Conservation (phyloP, 2,113 vertebrate species). For the Corydoras sp. region DNA sequence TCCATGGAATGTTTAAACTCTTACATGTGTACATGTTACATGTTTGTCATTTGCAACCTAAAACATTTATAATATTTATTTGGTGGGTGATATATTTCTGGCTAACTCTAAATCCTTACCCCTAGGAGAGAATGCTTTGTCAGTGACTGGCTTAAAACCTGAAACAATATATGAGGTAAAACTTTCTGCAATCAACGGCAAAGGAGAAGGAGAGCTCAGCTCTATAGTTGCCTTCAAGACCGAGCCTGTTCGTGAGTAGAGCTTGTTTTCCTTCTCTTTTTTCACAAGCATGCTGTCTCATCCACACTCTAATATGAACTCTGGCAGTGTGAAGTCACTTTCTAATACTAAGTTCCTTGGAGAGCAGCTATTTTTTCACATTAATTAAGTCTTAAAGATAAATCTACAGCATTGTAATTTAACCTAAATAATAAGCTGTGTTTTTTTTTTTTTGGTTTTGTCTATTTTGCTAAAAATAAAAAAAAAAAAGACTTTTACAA, state of each 20-base stretch:
- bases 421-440: no score
- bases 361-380: conserved; percentile 5
- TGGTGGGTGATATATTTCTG: not conserved
- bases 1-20: no score
- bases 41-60: not conserved
- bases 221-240: conserved; percentile 78
- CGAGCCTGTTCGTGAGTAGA: conserved; percentile 90
- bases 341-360: not conserved
- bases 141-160: conserved; percentile 80
- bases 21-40: no score
- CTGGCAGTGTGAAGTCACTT: conserved; percentile 19
- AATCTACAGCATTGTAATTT: not conserved
- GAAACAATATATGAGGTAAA: conserved; percentile 82
- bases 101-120: conserved; percentile 5
- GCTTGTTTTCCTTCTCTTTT: conserved; percentile 12
- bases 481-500: not conserved
- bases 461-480: not conserved
- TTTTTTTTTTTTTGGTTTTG: no score
- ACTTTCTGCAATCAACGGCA: conserved; percentile 90
- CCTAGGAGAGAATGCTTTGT: conserved; percentile 62
- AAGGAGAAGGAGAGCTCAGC: conserved; percentile 86
- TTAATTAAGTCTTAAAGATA: conserved; percentile 6
- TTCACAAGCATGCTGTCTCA: conserved; percentile 22
- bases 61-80: no score
- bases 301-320: conserved; percentile 16